Conservation (phyloP, 2,113 vertebrate genomes). For the Orientallactaga bullata region DNA sequence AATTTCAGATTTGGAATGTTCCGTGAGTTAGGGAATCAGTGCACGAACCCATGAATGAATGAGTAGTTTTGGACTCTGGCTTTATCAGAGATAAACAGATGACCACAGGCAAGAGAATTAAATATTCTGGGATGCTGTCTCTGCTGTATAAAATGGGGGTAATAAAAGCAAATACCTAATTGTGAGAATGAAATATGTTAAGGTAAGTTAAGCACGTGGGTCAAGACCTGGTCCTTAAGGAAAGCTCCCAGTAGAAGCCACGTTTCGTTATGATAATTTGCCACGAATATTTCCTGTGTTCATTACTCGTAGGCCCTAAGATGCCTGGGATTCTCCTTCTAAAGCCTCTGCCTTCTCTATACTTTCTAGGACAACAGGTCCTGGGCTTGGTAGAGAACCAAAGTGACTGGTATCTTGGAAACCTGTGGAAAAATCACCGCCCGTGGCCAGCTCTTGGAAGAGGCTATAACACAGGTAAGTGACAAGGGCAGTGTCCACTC, state of each 20-base stretch:
- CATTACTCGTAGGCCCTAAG: not conserved
- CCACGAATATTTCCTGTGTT: rapidly evolving
- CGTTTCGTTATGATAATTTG: rapidly evolving
- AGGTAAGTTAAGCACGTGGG: not conserved
- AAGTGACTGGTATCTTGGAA: slow-evolving; percentile 99
- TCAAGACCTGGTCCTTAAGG: not conserved
- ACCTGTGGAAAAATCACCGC: slow-evolving; percentile 99
- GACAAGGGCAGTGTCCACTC: not conserved
- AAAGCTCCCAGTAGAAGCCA: not conserved
- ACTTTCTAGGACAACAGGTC: slow-evolving; percentile 95
- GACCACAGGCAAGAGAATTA: not conserved
- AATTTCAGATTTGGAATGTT: not conserved
- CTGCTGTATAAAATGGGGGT: not conserved
- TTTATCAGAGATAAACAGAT: not conserved
- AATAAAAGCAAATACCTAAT: not conserved
- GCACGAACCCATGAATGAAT: rapidly evolving
- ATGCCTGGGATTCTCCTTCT: not conserved
- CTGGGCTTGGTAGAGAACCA: slow-evolving; percentile 99
- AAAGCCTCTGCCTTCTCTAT: slow-evolving; percentile 66
- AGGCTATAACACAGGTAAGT: slow-evolving; percentile 97
- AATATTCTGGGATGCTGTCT: not conserved
- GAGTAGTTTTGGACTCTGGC: not conserved
- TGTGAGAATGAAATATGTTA: not conserved
- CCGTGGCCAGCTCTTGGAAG: slow-evolving; percentile 98
- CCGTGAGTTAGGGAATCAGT: not conserved